Percentiles rank a stretch among this genome's conserved stretches.
Conservation (phyloP, 92 coral and sea anemone genomes). For the Actinernus sp. region DNA sequence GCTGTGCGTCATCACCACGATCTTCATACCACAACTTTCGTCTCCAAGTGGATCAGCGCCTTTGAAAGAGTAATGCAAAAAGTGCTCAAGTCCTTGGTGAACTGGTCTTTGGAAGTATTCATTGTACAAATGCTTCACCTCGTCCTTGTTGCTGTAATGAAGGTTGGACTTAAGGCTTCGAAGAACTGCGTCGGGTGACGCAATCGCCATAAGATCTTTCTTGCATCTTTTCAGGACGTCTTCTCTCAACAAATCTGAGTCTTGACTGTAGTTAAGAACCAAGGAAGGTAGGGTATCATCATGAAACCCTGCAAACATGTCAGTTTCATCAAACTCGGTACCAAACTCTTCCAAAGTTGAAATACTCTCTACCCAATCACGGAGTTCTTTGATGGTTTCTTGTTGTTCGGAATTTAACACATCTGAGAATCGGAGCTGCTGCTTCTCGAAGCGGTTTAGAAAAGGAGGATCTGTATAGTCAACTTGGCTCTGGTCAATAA, state of each 20-base stretch:
- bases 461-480: conserved; percentile 96
- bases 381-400: conserved; percentile 53
- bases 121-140: conserved; percentile 54
- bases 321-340: conserved; percentile 71
- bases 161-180: conserved; percentile 68
- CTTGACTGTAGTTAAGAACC: conserved; percentile 72
- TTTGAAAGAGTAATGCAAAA: conserved; percentile 12
- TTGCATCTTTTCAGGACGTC: conserved; percentile 78
- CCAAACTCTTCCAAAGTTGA: conserved; percentile 56
- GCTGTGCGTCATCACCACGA: conserved; percentile 90
- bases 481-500: conserved; percentile 86
- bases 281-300: conserved; percentile 92
- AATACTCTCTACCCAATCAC: conserved; percentile 68
- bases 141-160: conserved; percentile 37
- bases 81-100: conserved; percentile 75
- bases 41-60: conserved; percentile 23
- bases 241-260: conserved; percentile 13
- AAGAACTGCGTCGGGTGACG: conserved; percentile 93
- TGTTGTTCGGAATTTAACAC: conserved; percentile 62
- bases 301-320: conserved; percentile 92
- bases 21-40: conserved; percentile 50
- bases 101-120: conserved; percentile 75
- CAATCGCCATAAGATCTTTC: conserved; percentile 81
- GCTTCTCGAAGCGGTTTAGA: conserved; percentile 97
- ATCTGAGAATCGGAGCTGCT: conserved; percentile 89